These are phyloP conservation scores for Ictidomys tridecemlineatus DNA, from an alignment of 2,113 vertebrate genomes.

Conservation along the genomic window DNA sequence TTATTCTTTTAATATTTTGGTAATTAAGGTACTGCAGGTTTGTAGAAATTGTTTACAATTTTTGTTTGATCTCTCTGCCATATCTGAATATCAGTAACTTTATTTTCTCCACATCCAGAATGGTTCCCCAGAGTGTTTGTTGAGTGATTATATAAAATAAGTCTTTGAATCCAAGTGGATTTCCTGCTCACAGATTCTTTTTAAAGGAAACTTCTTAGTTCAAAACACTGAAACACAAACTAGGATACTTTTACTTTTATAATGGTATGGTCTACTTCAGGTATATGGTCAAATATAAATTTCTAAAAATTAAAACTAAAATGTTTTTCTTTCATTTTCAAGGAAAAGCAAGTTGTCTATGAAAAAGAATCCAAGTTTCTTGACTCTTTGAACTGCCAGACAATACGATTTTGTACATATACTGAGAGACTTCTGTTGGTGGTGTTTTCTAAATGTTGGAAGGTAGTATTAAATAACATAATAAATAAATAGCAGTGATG, in stretches of 20 bases:
- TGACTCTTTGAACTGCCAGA: constrained; percentile 81
- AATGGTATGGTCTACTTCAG: neutral
- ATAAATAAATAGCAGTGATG: neutral
- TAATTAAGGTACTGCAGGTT: neutral
- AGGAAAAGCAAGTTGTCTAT: constrained; percentile 87
- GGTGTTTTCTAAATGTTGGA: constrained; percentile 89
- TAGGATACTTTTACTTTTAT: neutral
- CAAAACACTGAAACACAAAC: neutral
- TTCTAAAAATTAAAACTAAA: neutral
- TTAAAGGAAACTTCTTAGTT: neutral
- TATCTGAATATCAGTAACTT: neutral
- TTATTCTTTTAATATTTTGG: neutral
- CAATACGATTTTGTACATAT: constrained; percentile 89
- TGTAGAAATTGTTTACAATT: neutral
- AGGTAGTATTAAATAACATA: constrained; percentile 82
- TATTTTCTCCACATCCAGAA: neutral
- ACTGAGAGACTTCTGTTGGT: constrained; percentile 89
- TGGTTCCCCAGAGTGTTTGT: neutral
- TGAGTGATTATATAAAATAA: neutral
- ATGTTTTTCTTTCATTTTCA: constrained; percentile 55
- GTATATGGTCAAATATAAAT: neutral
- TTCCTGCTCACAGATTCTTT: neutral
- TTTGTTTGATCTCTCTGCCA: neutral
- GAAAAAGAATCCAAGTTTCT: constrained; percentile 89
- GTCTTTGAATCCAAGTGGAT: neutral